Evolutionary conservation across 2,113 vertebrate species (phyloP).

Genomic region (Lanius ludovicianus): DNA sequence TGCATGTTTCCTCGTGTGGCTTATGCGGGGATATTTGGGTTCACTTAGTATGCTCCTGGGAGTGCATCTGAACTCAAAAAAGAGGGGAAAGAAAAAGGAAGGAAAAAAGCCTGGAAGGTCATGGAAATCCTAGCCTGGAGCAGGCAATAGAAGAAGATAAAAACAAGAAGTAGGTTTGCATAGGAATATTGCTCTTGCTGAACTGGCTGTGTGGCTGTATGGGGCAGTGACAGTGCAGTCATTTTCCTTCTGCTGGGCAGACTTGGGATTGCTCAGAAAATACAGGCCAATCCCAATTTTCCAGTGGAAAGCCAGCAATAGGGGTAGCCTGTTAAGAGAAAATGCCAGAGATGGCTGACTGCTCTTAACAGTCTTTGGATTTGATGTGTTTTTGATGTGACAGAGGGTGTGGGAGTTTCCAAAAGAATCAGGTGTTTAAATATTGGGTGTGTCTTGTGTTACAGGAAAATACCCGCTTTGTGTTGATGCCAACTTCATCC

Average conservation of each 20-base stretch:
- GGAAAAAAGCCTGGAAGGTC: background rate
- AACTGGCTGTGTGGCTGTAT: fast-evolving
- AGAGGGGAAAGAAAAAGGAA: background rate
- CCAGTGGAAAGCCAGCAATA: background rate
- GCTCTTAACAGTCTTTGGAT: background rate
- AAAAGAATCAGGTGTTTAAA: background rate
- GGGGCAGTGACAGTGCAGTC: background rate
- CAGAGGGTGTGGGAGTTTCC: background rate
- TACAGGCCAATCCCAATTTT: background rate
- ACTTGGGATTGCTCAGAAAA: background rate
- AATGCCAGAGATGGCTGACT: background rate
- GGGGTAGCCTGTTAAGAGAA: background rate
- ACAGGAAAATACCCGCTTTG: background rate
- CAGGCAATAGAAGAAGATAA: background rate
- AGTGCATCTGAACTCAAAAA: background rate
- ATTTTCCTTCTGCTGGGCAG: background rate
- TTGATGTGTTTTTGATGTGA: background rate
- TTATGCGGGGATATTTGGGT: background rate
- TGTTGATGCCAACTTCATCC: background rate
- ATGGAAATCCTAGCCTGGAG: background rate
- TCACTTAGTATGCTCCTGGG: background rate
- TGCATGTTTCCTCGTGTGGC: background rate
- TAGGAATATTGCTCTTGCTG: background rate
- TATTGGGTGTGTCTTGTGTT: background rate
- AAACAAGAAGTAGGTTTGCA: background rate